Percentiles rank a stretch among this genome's conserved stretches.
These are phyloP conservation scores for Harpagifer antarcticus DNA, from an alignment of 2,797 vertebrate species.

Conservation along the genomic window DNA sequence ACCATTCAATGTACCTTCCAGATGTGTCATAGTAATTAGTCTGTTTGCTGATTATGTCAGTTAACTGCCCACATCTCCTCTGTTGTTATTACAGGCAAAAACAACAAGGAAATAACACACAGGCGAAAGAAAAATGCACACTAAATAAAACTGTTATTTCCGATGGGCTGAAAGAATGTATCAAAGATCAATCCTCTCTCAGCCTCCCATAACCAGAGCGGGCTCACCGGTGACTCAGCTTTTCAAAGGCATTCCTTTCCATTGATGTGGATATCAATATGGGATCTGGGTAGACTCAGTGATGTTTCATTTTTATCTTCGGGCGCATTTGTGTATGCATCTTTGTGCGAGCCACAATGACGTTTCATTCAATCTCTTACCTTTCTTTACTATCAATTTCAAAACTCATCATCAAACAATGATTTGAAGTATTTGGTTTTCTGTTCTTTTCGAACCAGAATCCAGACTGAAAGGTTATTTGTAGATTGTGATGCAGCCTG, in stretches of 20 bases:
- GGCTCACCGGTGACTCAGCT: conserved; percentile 27
- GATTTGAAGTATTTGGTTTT: neutral
- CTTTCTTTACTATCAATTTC: neutral
- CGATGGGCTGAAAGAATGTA: neutral
- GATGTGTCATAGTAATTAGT: conserved; percentile 70
- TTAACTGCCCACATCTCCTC: conserved; percentile 54
- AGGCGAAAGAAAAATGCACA: neutral
- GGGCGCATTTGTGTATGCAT: neutral
- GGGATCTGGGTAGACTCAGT: conserved; percentile 20
- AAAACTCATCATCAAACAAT: neutral
- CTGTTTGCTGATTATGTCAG: conserved; percentile 59
- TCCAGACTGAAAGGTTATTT: neutral
- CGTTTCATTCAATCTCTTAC: neutral
- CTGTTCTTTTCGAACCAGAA: conserved; percentile 2
- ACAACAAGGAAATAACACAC: conserved; percentile 11
- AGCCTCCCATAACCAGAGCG: neutral
- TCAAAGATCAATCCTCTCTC: conserved; percentile 28
- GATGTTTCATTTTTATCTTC: neutral
- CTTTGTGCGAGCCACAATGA: no score
- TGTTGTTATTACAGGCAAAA: conserved; percentile 31
- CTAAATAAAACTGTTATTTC: conserved; percentile 1
- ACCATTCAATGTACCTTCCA: conserved; percentile 66
- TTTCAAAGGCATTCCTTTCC: conserved; percentile 36
- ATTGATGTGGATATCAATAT: conserved; percentile 48
- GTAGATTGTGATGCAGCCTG: no score